Base-by-base conservation (phyloP, 2,113 vertebrate genomes). In the Dolichallabes microphthalmus region DNA sequence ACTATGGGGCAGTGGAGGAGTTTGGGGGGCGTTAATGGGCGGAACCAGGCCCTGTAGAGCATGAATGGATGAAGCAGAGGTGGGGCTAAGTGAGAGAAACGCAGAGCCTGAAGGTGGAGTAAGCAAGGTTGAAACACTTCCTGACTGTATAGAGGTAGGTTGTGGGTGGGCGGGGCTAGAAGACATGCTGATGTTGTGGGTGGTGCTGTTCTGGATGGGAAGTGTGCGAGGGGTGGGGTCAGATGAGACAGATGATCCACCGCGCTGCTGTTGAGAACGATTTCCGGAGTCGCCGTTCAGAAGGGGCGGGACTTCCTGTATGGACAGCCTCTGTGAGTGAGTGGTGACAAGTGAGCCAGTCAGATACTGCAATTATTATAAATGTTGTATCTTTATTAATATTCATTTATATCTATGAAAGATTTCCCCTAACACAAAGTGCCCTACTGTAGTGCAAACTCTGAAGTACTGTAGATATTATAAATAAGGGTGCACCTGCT, bases 231-330 rank as follows among this genome's bases (percentile, higher is more conserved):
- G 82, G 58, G 87, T 69, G 50, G 73, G 68, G 60, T 94, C 94
- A n/a, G 86, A 92, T 14, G 57, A 61, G 22, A 89, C 91, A 91
- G 60, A 91, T 39, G 87, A 64, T 83, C 81, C 45, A 58, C 82
- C 89, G 20, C 84, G 91, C 45, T 80, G 84, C 84, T 94, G 92
- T 89, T 93, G 92, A 63, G 93, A 86, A 50, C 93, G 93, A 82
- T 30, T 76, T 64, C 74, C 88, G 58, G 90, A 94, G 82, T 96
- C 95, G 69, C 94, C 94, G 6, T 96, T 93, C 63, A 93, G 87
- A 79, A 95, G 90, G 25, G 91, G 94, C 32, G 92, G 94, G n/a
- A 92, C 95, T 88, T 96, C 96, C 86, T 95, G 95, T 58, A 96
- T 87, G 52, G 95, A 96, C 60, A 94, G 88, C 76, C 93, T 93